phyloP scores from a whole-genome alignment of 2,888 invertebrate species.

The Metallyticus violacea region DNA sequence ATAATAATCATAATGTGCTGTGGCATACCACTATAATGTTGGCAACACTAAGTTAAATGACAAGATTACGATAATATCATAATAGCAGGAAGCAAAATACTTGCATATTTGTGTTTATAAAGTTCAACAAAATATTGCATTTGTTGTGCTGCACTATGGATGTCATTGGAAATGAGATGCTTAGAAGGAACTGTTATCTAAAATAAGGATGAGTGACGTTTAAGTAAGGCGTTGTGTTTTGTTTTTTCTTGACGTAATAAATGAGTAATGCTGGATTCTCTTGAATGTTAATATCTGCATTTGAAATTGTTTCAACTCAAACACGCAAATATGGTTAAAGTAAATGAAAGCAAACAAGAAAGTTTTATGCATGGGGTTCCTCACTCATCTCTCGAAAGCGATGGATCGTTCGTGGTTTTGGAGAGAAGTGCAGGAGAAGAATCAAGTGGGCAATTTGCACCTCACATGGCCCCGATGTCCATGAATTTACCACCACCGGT shows the following conservation, averaged over 20 bases:
- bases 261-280: neutral
- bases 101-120: neutral
- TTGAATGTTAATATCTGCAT: neutral
- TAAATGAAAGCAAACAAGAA: conserved; percentile 12
- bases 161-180: neutral
- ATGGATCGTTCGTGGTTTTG: conserved; percentile 43
- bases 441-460: neutral
- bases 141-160: neutral
- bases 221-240: neutral
- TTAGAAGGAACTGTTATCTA: neutral
- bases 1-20: too few species aligned
- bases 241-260: neutral
- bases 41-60: too few species aligned
- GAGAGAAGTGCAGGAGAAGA: conserved; percentile 31
- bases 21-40: too few species aligned
- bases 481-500: neutral
- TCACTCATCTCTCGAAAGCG: conserved; percentile 22
- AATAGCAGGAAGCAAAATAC: neutral
- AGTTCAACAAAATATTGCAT: neutral
- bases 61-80: too few species aligned
- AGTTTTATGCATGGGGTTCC: neutral
- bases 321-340: conserved; percentile 16
- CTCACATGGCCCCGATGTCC: neutral
- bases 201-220: neutral
- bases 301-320: neutral